Conservation (phyloP, 2,113 vertebrate species). For the Carassius auratus region DNA sequence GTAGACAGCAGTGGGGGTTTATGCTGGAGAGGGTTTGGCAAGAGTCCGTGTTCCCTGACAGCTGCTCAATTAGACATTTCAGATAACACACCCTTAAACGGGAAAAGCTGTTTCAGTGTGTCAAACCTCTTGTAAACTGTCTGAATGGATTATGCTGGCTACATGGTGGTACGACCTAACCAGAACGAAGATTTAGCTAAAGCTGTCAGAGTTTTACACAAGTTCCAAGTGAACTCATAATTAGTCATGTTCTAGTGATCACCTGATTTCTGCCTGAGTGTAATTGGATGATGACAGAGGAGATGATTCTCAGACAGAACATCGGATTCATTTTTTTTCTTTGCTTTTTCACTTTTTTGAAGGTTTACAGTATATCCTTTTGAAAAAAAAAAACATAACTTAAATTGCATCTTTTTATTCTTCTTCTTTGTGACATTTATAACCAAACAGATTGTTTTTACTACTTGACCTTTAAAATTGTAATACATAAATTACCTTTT, state of each 20-base stretch:
- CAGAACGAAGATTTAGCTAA: slow-evolving; percentile 14
- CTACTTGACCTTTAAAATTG: background rate
- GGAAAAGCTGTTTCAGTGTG: slow-evolving; percentile 16
- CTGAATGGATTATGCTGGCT: slow-evolving; percentile 28
- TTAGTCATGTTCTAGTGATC: slow-evolving; percentile 32
- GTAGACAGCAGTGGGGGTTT: slow-evolving; percentile 40
- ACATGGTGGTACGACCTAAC: slow-evolving; percentile 12
- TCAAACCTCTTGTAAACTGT: slow-evolving; percentile 31
- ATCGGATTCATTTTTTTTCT: background rate
- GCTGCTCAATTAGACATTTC: slow-evolving; percentile 41
- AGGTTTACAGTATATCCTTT: background rate
- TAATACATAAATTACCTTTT: background rate
- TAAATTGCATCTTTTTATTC: background rate
- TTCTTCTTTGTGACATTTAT: background rate
- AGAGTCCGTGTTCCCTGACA: slow-evolving; percentile 33
- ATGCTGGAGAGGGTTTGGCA: slow-evolving; percentile 43
- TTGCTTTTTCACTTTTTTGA: background rate
- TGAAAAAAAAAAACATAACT: background rate
- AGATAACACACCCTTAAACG: slow-evolving; percentile 39
- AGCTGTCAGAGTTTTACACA: slow-evolving; percentile 17
- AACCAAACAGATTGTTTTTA: background rate
- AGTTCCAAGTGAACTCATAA: background rate
- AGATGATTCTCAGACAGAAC: background rate
- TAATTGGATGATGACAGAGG: slow-evolving; percentile 27
- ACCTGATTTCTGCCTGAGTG: background rate